A percentile compares a stretch with the other conserved stretches of the same genome.
Conservation (phyloP, 1,140 invertebrate genomes). For the Himalopsyche phryganea region DNA sequence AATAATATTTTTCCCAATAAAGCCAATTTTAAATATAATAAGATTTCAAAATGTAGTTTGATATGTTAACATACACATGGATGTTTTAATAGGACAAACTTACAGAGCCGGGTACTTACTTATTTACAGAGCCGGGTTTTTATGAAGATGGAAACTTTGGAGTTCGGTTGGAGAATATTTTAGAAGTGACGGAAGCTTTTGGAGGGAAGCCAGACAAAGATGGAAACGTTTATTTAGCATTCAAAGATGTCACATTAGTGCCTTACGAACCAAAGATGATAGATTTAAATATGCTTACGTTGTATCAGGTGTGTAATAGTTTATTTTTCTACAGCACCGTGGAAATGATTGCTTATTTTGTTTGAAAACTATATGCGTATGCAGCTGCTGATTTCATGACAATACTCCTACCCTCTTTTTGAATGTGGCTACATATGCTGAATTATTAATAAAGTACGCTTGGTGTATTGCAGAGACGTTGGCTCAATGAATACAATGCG, state of each 20-base stretch:
- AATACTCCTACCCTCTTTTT: too few relatives aligned
- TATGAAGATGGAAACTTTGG: slow-evolving; percentile 85
- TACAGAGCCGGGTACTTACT: too few relatives aligned
- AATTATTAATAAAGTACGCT: too few relatives aligned
- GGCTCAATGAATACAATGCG: slow-evolving; percentile 76
- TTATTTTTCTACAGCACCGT: slow-evolving; percentile 9
- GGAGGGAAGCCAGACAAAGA: slow-evolving; percentile 43
- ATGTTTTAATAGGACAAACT: too few relatives aligned
- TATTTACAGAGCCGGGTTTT: slow-evolving; percentile 67
- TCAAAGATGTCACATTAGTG: slow-evolving; percentile 82
- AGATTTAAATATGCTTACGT: slow-evolving; percentile 70
- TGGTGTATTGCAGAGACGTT: slow-evolving; percentile 66
- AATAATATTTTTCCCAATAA: too few relatives aligned
- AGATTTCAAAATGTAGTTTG: too few relatives aligned
- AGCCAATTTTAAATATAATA: too few relatives aligned
- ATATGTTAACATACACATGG: too few relatives aligned
- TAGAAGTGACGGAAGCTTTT: slow-evolving; percentile 70
- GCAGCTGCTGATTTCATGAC: too few relatives aligned
- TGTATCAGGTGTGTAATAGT: slow-evolving; percentile 63
- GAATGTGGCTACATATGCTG: too few relatives aligned
- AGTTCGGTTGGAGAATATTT: slow-evolving; percentile 85
- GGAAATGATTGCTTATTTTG: background rate
- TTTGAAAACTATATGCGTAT: too few relatives aligned
- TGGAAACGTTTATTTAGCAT: slow-evolving; percentile 60
- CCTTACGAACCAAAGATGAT: slow-evolving; percentile 93